Base-by-base conservation (phyloP, 2,888 invertebrate species). In the Copidosoma aretas region DNA sequence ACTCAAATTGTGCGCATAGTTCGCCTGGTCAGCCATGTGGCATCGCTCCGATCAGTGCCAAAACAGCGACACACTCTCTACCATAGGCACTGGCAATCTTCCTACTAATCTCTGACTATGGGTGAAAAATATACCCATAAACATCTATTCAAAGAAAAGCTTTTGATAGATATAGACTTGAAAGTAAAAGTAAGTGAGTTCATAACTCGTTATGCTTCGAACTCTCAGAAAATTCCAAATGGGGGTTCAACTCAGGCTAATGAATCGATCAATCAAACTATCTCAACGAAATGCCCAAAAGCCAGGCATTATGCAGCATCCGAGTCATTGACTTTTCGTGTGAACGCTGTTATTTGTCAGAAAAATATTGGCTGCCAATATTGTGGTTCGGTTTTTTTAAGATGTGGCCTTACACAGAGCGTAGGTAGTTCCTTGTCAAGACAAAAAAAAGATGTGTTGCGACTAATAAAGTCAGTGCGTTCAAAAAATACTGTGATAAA, bases 221-320 rank as follows among this genome's bases (percentile, higher is more conserved):
- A 72, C 60, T 68, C 72, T 12, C 15, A 62, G n/a, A 70, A 72
- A 58, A 53, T 73, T 22, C 64, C 70, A 10, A 53, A 56, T 12
- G 68, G 68, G 57, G 67, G 64, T 56, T 73, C 68, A 22, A 72
- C 63, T 1, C 70, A 72, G 61, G 41, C 21, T 2, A 72, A 72
- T 62, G 68, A 73, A 51, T 65, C 64, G 10, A 39, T 68, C 3
- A 72, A 73, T 49, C 58, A 59, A 43, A 51, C 61, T 10, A 63
- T 70, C 10, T 63, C 70, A 15, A 41, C 22, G 21, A 72, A 72
- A 65, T 53, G 59, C 57, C 68, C 68, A 3, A 73, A 73, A 62
- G 49, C 54, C 3, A 63, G 63, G 12, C 65, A 71, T 60, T 72
- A 71, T 39, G 56, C 58, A 24, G 49, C 24, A 14, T 67, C 71